Evolutionary conservation across 53 echinoderm and acorn worm species (phyloP).

Genomic region (Holothuria leucospilota): DNA sequence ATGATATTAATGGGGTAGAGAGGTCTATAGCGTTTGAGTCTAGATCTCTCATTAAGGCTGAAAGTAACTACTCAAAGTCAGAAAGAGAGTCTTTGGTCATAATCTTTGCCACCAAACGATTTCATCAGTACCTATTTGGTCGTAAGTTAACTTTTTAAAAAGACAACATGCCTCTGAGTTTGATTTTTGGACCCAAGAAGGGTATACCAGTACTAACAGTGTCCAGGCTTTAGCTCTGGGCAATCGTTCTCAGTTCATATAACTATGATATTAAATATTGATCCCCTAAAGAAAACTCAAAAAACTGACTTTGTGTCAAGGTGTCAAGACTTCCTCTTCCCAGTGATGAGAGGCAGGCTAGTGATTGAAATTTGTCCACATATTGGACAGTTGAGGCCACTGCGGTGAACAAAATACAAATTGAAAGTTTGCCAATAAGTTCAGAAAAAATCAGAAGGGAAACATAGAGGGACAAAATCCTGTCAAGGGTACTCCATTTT

Average conservation of each 20-base stretch:
- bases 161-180: conserved; percentile 32
- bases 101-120: not conserved
- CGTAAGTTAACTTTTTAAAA: conserved; percentile 15
- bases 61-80: conserved; percentile 33
- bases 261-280: conserved; percentile 27
- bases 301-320: conserved; percentile 38
- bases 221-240: conserved; percentile 29
- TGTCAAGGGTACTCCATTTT: too few relatives aligned
- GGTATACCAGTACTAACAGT: conserved; percentile 24
- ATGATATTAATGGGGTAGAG: conserved; percentile 10
- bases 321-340: too few relatives aligned
- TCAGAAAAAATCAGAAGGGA: not conserved
- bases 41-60: conserved; percentile 13
- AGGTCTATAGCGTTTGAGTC: conserved; percentile 46
- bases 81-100: conserved; percentile 22
- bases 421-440: not conserved
- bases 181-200: conserved; percentile 24
- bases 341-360: not conserved
- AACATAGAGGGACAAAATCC: too few relatives aligned
- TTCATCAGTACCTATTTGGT: conserved; percentile 16
- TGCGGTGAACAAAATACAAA: not conserved
- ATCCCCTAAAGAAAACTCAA: conserved; percentile 13
- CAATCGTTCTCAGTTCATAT: conserved; percentile 12
- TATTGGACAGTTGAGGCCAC: conserved; percentile 37
- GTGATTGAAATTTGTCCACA: conserved; percentile 3